phyloP scores from a whole-genome alignment of 30 jellyfish, hydroid and myxozoan species.

The Rhopilema esculentum region DNA sequence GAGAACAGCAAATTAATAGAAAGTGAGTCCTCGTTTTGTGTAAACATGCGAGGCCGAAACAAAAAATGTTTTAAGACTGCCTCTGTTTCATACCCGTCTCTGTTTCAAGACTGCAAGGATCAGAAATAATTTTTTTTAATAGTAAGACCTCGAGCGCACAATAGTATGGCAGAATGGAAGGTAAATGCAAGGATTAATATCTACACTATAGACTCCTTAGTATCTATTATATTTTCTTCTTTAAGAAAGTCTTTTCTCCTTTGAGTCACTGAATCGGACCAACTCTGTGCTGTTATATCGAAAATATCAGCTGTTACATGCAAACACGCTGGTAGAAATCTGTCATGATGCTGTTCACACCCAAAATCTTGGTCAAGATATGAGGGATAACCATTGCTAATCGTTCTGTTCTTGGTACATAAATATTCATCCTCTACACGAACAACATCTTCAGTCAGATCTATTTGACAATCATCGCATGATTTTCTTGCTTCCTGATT shows the following conservation, averaged over 20 bases:
- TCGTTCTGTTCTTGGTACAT: not conserved
- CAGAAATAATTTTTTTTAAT: too few species aligned
- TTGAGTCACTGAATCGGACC: not conserved
- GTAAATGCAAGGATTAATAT: not conserved
- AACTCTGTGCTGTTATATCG: not conserved
- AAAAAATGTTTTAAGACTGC: too few species aligned
- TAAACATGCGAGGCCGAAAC: too few species aligned
- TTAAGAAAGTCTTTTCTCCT: not conserved
- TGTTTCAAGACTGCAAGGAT: too few species aligned
- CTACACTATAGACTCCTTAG: constrained; percentile 34
- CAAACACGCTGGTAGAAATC: not conserved
- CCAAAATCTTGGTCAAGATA: not conserved
- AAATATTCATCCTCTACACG: not conserved
- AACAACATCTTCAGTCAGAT: not conserved
- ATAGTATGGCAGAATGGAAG: too few species aligned
- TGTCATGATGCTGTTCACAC: not conserved
- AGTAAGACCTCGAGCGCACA: too few species aligned
- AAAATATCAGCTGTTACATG: not conserved
- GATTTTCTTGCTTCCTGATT: constrained; percentile 1
- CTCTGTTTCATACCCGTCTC: too few species aligned
- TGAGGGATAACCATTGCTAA: not conserved
- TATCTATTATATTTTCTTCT: constrained; percentile 12
- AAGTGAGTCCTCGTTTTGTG: too few species aligned
- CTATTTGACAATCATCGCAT: not conserved
- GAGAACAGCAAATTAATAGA: too few species aligned